Evolutionary conservation across 2,113 vertebrate species (phyloP), one percentile per base, ranked within the genome.

Genomic region (Oceanodroma tethys): DNA sequence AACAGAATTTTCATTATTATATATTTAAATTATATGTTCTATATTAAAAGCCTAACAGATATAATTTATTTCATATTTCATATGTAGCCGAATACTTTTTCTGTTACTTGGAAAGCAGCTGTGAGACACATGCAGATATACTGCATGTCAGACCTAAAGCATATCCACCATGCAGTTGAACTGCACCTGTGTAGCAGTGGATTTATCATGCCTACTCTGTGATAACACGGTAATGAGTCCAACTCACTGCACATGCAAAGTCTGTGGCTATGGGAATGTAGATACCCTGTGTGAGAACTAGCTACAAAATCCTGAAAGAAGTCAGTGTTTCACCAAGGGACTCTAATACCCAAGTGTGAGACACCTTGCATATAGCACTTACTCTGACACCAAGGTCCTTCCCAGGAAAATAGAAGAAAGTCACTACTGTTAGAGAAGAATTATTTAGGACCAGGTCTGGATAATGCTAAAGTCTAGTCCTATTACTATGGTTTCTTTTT

Each of bases 21-120:
- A 13, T 42, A 73, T 82, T 81, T 87, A 75, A 89, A 82, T 52
- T 52, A 74, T 43, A 84, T 48, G 6, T 17, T 60, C 56, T 56
- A 0, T 56, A 82, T 55, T 66, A 50, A 87, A 91, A 85, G 17
- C 43, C 36, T 72, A 85, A 59, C 23, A 73, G 26, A 62, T 71
- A 78, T 7, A 40, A 79, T 85, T 91, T 56, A 42, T 72, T 81
- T 81, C 65, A 17, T 78, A 38, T 86, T 93, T 92, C 47, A 72
- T 48, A 43, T 10, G 40, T 70, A 93, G 81, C 13, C 15, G 20
- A 62, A 86, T 76, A 53, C 13, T 55, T 87, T 79, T 34, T 50
- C 47, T 29, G 73, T 43, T 75, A 12, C 65, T 70, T 58, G 10
- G 91, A 85, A 87, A 72, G 87, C 91, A 90, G 86, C 95, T 97